phyloP scores from a whole-genome alignment of 1,140 invertebrate species.

The Pogonomyrmex barbatus region DNA sequence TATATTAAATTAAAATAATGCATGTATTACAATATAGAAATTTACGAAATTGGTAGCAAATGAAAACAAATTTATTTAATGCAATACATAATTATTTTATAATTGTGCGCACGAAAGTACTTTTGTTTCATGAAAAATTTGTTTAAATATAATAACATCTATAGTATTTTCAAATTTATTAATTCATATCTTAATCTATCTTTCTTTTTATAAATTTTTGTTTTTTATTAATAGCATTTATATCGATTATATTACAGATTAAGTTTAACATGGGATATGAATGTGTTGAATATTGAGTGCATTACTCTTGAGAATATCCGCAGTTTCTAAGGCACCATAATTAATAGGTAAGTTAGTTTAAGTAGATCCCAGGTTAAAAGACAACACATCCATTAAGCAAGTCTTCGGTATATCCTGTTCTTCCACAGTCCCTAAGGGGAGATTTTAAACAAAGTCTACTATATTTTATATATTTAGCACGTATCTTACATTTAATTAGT shows the following conservation, averaged over 20 bases:
- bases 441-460: conserved; percentile 34
- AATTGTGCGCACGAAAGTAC: background rate
- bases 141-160: background rate
- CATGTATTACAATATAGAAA: background rate
- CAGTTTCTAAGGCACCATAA: conserved; percentile 23
- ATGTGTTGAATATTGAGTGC: conserved; percentile 36
- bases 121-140: conserved; percentile 5
- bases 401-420: conserved; percentile 45
- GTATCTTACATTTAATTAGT: conserved; percentile 33
- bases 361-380: conserved; percentile 57
- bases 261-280: conserved; percentile 10
- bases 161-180: background rate
- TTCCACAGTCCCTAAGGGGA: conserved; percentile 12
- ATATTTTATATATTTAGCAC: conserved; percentile 30
- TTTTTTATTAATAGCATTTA: background rate
- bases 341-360: conserved; percentile 62
- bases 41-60: background rate
- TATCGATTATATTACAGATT: background rate
- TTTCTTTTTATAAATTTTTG: background rate
- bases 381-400: conserved; percentile 57
- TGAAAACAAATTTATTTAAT: background rate
- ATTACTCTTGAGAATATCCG: conserved; percentile 4
- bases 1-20: conserved; percentile 2
- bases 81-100: conserved; percentile 20
- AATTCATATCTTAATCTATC: background rate